Conservation (phyloP, 2,888 invertebrate genomes). For the Sabatieria punctata region DNA sequence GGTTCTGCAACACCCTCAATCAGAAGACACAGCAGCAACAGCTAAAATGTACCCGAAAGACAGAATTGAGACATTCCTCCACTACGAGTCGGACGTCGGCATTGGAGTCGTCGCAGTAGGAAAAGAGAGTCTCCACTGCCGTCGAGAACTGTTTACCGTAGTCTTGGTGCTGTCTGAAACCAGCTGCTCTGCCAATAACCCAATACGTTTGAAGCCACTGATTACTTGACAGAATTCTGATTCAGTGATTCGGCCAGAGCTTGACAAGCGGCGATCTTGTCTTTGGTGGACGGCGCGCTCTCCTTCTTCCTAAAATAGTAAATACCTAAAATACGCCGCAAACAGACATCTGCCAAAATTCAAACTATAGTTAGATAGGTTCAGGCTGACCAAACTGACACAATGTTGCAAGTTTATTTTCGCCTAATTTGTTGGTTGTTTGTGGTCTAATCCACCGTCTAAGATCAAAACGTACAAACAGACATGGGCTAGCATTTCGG, state of each 20-base stretch:
- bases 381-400: no score
- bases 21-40: neutral
- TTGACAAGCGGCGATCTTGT: neutral
- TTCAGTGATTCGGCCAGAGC: neutral
- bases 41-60: conserved; percentile 45
- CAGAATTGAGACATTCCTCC: conserved; percentile 60
- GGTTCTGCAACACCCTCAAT: conserved; percentile 22
- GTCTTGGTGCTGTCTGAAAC: neutral
- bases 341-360: no score
- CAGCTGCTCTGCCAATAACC: neutral
- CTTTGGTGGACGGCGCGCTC: neutral
- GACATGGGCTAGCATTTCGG: no score
- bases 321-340: neutral
- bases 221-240: neutral
- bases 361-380: no score
- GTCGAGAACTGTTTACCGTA: neutral
- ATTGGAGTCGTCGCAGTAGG: conserved; percentile 56
- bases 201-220: neutral
- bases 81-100: conserved; percentile 60
- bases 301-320: neutral
- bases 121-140: conserved; percentile 51
- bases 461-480: no score
- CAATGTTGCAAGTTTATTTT: no score
- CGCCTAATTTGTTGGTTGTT: no score
- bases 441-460: no score